A percentile compares a stretch with the other conserved stretches of the same genome.
Evolutionary conservation across 2,888 invertebrate species (phyloP).

Genomic region (Lochmaea capreae): DNA sequence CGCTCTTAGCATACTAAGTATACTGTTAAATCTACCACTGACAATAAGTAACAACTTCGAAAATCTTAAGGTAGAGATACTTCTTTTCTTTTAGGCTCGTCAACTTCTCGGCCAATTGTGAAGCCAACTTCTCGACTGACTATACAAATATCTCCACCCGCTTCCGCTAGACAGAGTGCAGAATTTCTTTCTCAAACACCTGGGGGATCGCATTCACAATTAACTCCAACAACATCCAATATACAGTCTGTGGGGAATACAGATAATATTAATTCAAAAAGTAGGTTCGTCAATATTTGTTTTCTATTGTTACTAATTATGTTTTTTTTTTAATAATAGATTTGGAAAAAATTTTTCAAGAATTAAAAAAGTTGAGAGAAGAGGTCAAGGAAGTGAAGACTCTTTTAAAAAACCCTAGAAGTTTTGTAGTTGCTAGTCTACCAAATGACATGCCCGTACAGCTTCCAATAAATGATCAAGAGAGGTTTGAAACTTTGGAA

Average conservation of each 20-base stretch:
- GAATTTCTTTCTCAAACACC: too few relatives aligned
- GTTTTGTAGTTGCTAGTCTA: constrained; percentile 21
- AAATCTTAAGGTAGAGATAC: background rate
- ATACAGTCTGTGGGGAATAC: constrained; percentile 2
- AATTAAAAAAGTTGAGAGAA: background rate
- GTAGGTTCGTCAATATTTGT: constrained; percentile 13
- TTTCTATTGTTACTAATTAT: constrained; percentile 14
- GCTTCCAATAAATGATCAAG: constrained; percentile 17
- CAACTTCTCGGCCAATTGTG: constrained; percentile 5
- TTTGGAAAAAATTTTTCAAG: constrained; percentile 1
- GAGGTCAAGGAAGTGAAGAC: constrained; percentile 22
- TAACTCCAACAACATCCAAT: constrained; percentile 7
- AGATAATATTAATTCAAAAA: constrained; percentile 15
- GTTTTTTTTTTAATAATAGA: constrained; percentile 1
- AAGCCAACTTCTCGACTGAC: constrained; percentile 20
- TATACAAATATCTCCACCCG: constrained; percentile 3
- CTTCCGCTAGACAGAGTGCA: constrained; percentile 8
- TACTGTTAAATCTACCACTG: too few relatives aligned
- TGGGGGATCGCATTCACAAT: too few relatives aligned
- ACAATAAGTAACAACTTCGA: background rate
- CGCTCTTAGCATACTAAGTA: background rate
- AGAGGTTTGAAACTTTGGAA: constrained; percentile 12
- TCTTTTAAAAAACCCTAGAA: constrained; percentile 11
- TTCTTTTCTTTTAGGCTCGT: background rate
- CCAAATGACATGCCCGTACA: constrained; percentile 20